Base-by-base conservation (phyloP, 2,113 vertebrate species). In the Oncorhynchus kisutch region DNA sequence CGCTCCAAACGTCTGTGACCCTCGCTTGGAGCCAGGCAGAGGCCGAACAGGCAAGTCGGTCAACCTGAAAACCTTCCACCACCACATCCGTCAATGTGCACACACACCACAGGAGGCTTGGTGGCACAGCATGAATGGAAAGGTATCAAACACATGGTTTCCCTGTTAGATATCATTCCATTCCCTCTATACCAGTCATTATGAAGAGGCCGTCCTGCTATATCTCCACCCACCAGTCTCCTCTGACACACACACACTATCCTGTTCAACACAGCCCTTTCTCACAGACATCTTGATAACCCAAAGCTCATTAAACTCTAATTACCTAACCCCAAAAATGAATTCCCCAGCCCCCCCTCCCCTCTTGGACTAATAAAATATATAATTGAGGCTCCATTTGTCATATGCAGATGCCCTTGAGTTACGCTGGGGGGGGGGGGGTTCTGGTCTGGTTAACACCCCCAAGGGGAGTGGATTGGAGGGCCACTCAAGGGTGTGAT, bases 351-450 rank as follows among this genome's bases (percentile, higher is more conserved):
- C 34, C 14, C 74, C 86, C 82, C 75, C 78, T 78, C 82, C 57
- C 60, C 24, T 49, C 86, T 73, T 79, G 76, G 73, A 77, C 84
- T 85, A 79, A 88, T 88, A 89, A 90, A 90, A 89, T 85, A 87
- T 82, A 90, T 90, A 83, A 85, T 72, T 31, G 78, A 80, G 83
- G 66, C 75, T 81, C 83, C 86, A 88, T 89, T 87, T 82, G 88
- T 90, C 87, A 88, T 80, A 90, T 87, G 87, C 80, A 87, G 88
- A 90, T 91, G 88, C 83, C 90, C 88, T 86, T 86, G 88, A 84
- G 73, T 79, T 79, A 82, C 86, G 82, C 86, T 84, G 84, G 67
- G 62, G 49, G 75, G 78, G n/a, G n/a, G n/a, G n/a, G 54, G 27
- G 27, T 27, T 72, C 48, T 76, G 73, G 67, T 59, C 4, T n/a